These are phyloP conservation scores for Ypsolopha sequella DNA, from an alignment of 2,888 invertebrate genomes.

Conservation along the genomic window DNA sequence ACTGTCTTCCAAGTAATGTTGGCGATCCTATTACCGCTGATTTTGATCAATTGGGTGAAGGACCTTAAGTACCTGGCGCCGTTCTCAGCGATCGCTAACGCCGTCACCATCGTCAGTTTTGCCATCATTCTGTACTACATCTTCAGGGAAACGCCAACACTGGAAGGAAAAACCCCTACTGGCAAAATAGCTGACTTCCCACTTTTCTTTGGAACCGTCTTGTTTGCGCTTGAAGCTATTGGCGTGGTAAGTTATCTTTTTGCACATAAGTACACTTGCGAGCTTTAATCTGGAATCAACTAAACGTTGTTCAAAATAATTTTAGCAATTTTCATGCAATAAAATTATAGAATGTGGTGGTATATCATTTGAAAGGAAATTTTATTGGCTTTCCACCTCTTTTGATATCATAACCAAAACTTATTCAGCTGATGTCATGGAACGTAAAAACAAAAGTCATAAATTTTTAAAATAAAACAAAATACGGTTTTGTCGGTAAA, in stretches of 20 bases:
- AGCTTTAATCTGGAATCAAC: no score
- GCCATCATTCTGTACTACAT: slow-evolving; percentile 89
- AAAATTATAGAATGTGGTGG: no score
- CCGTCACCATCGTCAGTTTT: slow-evolving; percentile 85
- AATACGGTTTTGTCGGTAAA: no score
- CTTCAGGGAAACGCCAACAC: slow-evolving; percentile 77
- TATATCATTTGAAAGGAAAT: no score
- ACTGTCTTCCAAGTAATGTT: slow-evolving; percentile 77
- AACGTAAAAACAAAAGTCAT: no score
- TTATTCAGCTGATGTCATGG: no score
- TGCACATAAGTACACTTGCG: no score
- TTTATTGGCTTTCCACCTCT: no score
- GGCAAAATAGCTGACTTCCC: slow-evolving; percentile 81
- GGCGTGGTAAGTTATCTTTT: slow-evolving; percentile 77
- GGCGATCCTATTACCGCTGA: slow-evolving; percentile 78
- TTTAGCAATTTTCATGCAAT: no score
- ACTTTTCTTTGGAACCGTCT: slow-evolving; percentile 94
- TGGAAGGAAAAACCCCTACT: slow-evolving; percentile 73
- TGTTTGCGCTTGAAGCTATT: slow-evolving; percentile 97
- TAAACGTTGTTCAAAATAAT: no score
- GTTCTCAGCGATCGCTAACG: slow-evolving; percentile 90
- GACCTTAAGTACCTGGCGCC: slow-evolving; percentile 91
- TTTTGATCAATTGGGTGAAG: slow-evolving; percentile 84
- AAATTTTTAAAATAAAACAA: no score
- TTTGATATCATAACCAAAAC: no score